phyloP scores from a whole-genome alignment of 2,797 vertebrate genomes.

The Pipistrellus nathusii region DNA sequence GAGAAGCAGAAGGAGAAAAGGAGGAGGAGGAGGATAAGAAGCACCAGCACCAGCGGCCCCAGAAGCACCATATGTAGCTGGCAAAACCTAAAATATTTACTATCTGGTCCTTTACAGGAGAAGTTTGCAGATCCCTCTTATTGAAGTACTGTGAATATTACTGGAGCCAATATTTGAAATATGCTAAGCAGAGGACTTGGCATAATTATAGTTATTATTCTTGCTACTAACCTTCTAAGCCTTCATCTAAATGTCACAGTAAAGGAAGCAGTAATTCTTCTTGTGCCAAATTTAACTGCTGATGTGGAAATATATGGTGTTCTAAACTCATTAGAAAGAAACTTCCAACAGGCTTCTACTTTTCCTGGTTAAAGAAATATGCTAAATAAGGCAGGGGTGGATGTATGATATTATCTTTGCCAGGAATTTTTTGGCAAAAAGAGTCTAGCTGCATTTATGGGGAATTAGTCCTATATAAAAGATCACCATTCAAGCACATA shows the following conservation, averaged over 20 bases:
- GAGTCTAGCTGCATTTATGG: not conserved
- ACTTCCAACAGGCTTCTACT: not conserved
- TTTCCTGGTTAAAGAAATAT: not conserved
- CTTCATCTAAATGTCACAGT: not conserved
- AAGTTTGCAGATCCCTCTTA: not conserved
- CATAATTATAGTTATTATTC: not conserved
- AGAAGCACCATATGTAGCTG: not conserved
- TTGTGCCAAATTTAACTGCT: not conserved
- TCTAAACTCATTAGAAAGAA: constrained; percentile 36
- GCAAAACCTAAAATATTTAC: not conserved
- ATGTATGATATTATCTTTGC: not conserved
- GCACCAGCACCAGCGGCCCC: not conserved
- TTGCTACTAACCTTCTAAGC: not conserved
- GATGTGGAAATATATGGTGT: not conserved
- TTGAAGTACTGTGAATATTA: not conserved
- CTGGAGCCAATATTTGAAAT: not conserved
- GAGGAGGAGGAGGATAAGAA: accelerated
- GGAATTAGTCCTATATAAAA: not conserved
- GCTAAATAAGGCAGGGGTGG: not conserved
- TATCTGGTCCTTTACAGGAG: not conserved
- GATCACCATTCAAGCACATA: not conserved
- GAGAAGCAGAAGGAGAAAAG: not conserved
- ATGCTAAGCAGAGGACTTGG: not conserved
- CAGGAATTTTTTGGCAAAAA: not conserved
- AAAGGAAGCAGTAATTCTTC: not conserved